phyloP scores from a whole-genome alignment of 2,888 invertebrate species.

The Xylocampa areola region DNA sequence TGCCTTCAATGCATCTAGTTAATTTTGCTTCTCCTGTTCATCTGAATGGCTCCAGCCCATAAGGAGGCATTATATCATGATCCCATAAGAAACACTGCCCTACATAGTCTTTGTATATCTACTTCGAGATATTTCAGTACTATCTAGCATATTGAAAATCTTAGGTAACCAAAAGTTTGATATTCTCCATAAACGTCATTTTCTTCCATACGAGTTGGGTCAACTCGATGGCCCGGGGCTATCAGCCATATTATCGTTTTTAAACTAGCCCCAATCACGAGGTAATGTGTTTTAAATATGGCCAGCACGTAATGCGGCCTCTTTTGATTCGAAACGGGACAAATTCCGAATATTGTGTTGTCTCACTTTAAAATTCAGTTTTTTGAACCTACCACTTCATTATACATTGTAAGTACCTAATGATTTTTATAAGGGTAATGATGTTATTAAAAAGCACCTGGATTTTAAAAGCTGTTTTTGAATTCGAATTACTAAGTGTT shows the following conservation, averaged over 20 bases:
- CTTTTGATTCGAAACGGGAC: slow-evolving; percentile 63
- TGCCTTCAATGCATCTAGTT: too few species aligned
- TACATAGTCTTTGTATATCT: too few species aligned
- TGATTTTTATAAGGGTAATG: too few species aligned
- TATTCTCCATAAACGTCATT: slow-evolving; percentile 26
- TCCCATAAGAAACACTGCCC: too few species aligned
- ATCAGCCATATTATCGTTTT: slow-evolving; percentile 73
- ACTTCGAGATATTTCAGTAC: too few species aligned
- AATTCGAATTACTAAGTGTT: too few species aligned
- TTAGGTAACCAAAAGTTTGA: neutral
- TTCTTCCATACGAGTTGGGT: slow-evolving; percentile 8
- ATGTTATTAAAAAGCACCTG: too few species aligned
- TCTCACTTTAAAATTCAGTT: slow-evolving; percentile 4
- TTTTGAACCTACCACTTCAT: slow-evolving; percentile 2
- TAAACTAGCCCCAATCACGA: slow-evolving; percentile 76
- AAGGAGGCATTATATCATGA: too few species aligned
- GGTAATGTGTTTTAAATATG: slow-evolving; percentile 79
- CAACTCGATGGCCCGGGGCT: slow-evolving; percentile 55
- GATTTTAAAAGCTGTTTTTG: too few species aligned
- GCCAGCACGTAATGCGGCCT: slow-evolving; percentile 62
- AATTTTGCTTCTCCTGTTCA: too few species aligned
- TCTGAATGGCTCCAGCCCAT: too few species aligned
- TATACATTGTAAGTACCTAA: neutral
- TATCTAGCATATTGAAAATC: too few species aligned
- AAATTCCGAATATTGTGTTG: slow-evolving; percentile 8